Conservation (phyloP, 2,888 invertebrate genomes). For the Leptinotarsa rubiginosa region DNA sequence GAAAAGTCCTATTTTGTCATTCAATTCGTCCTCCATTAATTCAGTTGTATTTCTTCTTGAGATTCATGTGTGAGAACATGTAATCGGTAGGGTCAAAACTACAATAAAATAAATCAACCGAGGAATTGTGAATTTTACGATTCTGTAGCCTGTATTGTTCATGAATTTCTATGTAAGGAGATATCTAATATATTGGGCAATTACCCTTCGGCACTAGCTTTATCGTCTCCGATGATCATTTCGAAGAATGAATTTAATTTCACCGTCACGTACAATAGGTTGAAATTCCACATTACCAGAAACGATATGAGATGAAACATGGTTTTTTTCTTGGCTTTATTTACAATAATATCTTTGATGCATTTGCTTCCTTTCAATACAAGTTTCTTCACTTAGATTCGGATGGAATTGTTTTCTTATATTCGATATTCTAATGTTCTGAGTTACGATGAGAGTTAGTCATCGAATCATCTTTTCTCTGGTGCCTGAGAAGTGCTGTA, state of each 20-base stretch:
- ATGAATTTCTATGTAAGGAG: constrained; percentile 7
- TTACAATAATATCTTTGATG: no score
- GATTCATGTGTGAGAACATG: not conserved
- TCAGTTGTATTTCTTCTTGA: not conserved
- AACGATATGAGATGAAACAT: not conserved
- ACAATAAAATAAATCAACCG: constrained; percentile 13
- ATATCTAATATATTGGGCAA: constrained; percentile 16
- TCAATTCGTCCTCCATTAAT: not conserved
- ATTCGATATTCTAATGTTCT: no score
- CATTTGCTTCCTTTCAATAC: no score
- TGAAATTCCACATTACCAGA: not conserved
- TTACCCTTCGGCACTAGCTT: constrained; percentile 9
- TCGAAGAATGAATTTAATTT: not conserved
- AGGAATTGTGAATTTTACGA: constrained; percentile 5
- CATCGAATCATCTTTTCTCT: no score
- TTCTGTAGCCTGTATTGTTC: constrained; percentile 9
- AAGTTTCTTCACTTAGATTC: no score
- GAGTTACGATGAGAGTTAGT: no score
- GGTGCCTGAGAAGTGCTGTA: no score
- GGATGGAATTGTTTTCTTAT: no score
- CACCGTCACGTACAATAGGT: not conserved
- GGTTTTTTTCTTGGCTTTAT: not conserved
- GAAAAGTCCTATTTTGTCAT: not conserved
- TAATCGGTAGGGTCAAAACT: constrained; percentile 5
- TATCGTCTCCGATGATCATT: not conserved